Evolutionary conservation across 2,888 invertebrate genomes (phyloP).

Genomic region (Marasmarcha lunaedactyla): DNA sequence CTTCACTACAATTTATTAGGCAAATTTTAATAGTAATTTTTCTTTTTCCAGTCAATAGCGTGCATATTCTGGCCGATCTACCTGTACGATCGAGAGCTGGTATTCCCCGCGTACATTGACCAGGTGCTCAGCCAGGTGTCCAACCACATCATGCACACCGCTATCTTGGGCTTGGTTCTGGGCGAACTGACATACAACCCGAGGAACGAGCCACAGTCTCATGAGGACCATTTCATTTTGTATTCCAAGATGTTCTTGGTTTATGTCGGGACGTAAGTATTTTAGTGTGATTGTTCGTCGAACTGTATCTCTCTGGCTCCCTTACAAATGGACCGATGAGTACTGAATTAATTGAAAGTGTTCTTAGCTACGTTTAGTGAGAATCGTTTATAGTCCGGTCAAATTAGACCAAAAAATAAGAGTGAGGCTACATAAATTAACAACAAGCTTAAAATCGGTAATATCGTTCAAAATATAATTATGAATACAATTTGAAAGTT

Average conservation of each 20-base stretch:
- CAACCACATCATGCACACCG: slow-evolving; percentile 31
- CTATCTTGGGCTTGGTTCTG: slow-evolving; percentile 22
- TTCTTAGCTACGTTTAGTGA: no score
- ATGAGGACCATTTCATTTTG: slow-evolving; percentile 17
- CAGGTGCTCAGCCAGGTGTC: slow-evolving; percentile 25
- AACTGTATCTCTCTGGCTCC: no score
- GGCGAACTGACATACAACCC: slow-evolving; percentile 31
- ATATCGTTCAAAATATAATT: no score
- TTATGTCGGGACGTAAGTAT: slow-evolving; percentile 25
- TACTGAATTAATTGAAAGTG: no score
- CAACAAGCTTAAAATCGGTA: no score
- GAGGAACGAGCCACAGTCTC: slow-evolving; percentile 18
- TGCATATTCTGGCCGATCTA: slow-evolving; percentile 35
- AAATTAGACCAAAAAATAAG: no score
- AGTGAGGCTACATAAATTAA: no score
- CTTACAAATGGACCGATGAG: no score
- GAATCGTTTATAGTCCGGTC: no score
- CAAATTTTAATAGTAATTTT: not conserved
- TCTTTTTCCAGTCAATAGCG: slow-evolving; percentile 30
- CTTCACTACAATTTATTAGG: no score
- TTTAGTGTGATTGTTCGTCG: no score
- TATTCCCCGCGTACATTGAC: slow-evolving; percentile 35
- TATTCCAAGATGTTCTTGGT: not conserved
- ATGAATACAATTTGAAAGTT: no score
- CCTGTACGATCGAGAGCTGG: slow-evolving; percentile 24